Evolutionary conservation across 2,113 vertebrate genomes (phyloP), one percentile per base, ranked within the genome.

Genomic region (Lepus americanus): DNA sequence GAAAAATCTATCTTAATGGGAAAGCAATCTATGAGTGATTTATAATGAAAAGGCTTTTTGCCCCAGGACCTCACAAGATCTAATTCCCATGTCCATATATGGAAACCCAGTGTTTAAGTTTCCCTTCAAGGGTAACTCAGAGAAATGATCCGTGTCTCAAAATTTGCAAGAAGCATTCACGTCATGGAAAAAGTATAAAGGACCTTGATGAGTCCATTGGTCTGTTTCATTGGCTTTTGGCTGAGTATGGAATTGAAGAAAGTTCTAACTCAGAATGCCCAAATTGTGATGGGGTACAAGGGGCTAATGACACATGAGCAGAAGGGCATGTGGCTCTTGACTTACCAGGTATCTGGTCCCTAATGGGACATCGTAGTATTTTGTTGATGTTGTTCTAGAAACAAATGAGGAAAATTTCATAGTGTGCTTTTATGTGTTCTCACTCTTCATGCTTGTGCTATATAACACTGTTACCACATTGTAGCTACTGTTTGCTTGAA

Each of bases 91-190:
- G 29, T 44, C 72, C 36, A 63, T 33, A 49, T 81, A 94, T 94
- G 78, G 61, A 86, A 95, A 76, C 83, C 76, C 20, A 8, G 29
- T 76, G 36, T 73, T 94, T 87, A 80, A 95, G 88, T 31, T 93
- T 64, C 59, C 64, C 70, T 95, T 67, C 27, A 25, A 27, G 55
- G 76, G 25, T 33, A 51, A 53, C 44, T 83, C 61, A 77, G 91
- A 64, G 19, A 96, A 96, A 94, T 86, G 93, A 92, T 64, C 88
- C 92, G n/a, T 92, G 64, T 80, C 67, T 86, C 20, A 90, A 85
- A 33, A 69, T 89, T 92, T 94, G 36, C 76, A 86, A 88, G 80
- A 13, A 72, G 63, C 72, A 79, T 29, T 87, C 63, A 78, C 55
- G 36, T 94, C 16, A 80, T 89, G 63, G 51, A 80, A 61, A 95